Conservation (phyloP, 2,113 vertebrate species). For the Scortum barcoo region DNA sequence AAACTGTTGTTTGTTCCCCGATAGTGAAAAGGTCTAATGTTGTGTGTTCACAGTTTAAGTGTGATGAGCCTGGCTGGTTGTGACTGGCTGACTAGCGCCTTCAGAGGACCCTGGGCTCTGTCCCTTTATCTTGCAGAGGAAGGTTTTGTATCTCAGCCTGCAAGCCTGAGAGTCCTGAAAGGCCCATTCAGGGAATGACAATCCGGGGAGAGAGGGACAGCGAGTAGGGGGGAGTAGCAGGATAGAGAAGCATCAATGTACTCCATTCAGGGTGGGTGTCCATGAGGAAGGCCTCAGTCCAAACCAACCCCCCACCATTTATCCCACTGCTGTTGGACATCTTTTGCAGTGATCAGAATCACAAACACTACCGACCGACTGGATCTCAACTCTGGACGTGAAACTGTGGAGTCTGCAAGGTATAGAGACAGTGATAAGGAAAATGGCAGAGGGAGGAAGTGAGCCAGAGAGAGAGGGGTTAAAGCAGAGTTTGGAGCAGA, state of each 20-base stretch:
- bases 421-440: slow-evolving; percentile 10
- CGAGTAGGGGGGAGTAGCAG: slow-evolving; percentile 56
- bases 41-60: slow-evolving; percentile 44
- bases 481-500: slow-evolving; percentile 56
- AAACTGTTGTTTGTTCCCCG: not conserved
- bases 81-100: slow-evolving; percentile 65
- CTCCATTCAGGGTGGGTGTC: slow-evolving; percentile 79
- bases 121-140: slow-evolving; percentile 73
- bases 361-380: slow-evolving; percentile 66
- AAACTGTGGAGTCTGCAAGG: slow-evolving; percentile 10
- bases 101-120: slow-evolving; percentile 56
- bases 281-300: slow-evolving; percentile 74
- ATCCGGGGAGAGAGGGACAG: slow-evolving; percentile 70
- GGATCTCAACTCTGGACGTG: slow-evolving; percentile 1
- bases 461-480: slow-evolving; percentile 46
- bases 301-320: slow-evolving; percentile 69
- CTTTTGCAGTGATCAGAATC: slow-evolving; percentile 80
- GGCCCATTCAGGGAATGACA: slow-evolving; percentile 83
- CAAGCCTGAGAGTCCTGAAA: slow-evolving; percentile 78
- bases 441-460: not conserved
- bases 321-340: slow-evolving; percentile 64
- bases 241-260: slow-evolving; percentile 80
- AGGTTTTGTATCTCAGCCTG: slow-evolving; percentile 77
- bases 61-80: slow-evolving; percentile 63
- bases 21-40: slow-evolving; percentile 30